Conservation (phyloP, 2,113 vertebrate species). For the Amphilophus citrinellus region DNA sequence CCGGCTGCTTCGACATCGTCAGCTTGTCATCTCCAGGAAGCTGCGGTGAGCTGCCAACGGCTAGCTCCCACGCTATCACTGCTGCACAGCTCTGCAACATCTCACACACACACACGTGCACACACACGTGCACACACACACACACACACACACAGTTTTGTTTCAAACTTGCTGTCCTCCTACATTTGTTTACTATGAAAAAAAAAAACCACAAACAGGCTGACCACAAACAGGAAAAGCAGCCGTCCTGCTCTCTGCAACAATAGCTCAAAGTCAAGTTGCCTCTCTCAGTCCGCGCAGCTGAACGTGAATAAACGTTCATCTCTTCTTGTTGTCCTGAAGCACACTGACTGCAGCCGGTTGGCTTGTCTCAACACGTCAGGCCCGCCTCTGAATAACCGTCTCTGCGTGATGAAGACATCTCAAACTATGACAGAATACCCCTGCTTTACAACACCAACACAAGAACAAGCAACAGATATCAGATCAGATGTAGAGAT, state of each 20-base stretch:
- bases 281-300: not conserved
- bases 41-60: slow-evolving; percentile 30
- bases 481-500: too few relatives aligned
- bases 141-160: too few relatives aligned
- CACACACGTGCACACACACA: not conserved
- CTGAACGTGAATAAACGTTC: not conserved
- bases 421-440: not conserved
- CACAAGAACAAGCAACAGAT: not conserved
- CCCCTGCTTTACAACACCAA: not conserved
- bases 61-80: slow-evolving; percentile 13
- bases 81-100: not conserved
- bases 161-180: not conserved
- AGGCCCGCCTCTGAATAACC: not conserved
- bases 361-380: not conserved
- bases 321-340: not conserved
- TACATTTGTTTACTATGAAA: not conserved
- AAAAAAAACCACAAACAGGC: not conserved
- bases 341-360: not conserved
- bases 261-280: not conserved
- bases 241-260: not conserved
- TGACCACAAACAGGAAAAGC: not conserved
- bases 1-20: slow-evolving; percentile 35
- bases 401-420: not conserved
- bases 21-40: slow-evolving; percentile 43
- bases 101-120: not conserved